These are phyloP conservation scores for Diachasmimorpha longicaudata DNA, from an alignment of 1,140 invertebrate species.

Conservation along the genomic window DNA sequence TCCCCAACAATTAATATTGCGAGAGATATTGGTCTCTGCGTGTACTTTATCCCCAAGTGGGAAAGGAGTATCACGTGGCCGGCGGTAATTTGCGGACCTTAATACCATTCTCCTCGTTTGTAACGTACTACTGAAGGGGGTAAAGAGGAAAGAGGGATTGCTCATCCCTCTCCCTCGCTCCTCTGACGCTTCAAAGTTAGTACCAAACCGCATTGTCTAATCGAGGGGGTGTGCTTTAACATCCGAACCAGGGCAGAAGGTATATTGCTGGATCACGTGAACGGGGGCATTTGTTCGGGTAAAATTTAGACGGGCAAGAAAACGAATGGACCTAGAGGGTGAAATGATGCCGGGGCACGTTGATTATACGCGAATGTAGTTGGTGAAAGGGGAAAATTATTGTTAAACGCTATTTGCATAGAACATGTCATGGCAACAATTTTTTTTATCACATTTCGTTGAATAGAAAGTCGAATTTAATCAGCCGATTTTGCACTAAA, in stretches of 20 bases:
- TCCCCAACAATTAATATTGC: not conserved
- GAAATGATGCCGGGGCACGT: too few relatives aligned
- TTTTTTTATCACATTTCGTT: too few relatives aligned
- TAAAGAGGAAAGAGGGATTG: constrained; percentile 13
- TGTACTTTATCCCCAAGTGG: not conserved
- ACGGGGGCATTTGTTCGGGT: not conserved
- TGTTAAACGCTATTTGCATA: too few relatives aligned
- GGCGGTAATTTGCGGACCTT: constrained; percentile 37
- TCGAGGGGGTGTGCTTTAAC: constrained; percentile 29
- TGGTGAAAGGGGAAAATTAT: too few relatives aligned
- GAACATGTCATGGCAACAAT: too few relatives aligned
- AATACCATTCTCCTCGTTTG: constrained; percentile 34
- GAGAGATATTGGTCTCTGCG: not conserved
- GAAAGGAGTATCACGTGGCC: constrained; percentile 23
- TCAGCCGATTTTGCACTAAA: too few relatives aligned
- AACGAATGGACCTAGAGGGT: constrained; percentile 16
- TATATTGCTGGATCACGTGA: constrained; percentile 12
- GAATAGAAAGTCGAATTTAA: too few relatives aligned
- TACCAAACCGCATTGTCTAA: constrained; percentile 34
- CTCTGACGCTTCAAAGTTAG: constrained; percentile 30
- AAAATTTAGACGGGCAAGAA: constrained; percentile 8
- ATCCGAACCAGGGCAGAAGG: constrained; percentile 8
- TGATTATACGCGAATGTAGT: too few relatives aligned
- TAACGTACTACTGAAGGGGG: constrained; percentile 30
- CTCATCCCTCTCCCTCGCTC: not conserved